phyloP scores from a whole-genome alignment of 2,888 invertebrate genomes.

The Amiota minor region DNA sequence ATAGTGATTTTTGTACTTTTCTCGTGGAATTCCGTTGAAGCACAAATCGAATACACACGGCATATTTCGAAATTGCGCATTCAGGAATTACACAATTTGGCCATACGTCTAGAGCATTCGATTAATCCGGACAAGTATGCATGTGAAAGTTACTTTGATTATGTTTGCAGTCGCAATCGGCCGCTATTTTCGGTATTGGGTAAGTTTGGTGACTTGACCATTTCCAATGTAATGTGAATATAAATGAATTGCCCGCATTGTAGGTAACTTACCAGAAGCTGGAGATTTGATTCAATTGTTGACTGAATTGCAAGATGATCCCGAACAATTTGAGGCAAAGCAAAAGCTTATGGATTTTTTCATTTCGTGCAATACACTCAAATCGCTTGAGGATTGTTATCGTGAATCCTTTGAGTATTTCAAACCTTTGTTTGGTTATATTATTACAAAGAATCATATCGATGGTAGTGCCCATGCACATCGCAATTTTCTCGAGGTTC shows the following conservation, averaged over 20 bases:
- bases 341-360: slow-evolving; percentile 69
- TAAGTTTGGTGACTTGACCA: slow-evolving; percentile 38
- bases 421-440: slow-evolving; percentile 69
- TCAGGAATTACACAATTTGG: slow-evolving; percentile 61
- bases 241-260: background rate
- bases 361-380: slow-evolving; percentile 65
- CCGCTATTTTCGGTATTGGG: slow-evolving; percentile 69
- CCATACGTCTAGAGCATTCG: slow-evolving; percentile 60
- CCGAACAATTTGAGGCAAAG: slow-evolving; percentile 67
- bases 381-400: slow-evolving; percentile 68
- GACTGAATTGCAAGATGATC: slow-evolving; percentile 63
- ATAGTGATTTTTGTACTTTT: slow-evolving; percentile 24
- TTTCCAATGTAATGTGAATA: background rate
- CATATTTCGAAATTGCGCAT: slow-evolving; percentile 65
- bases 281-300: slow-evolving; percentile 62
- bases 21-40: slow-evolving; percentile 21
- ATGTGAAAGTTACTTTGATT: slow-evolving; percentile 68
- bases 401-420: slow-evolving; percentile 69
- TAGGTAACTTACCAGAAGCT: slow-evolving; percentile 63
- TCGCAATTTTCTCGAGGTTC: slow-evolving; percentile 54
- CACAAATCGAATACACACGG: slow-evolving; percentile 59
- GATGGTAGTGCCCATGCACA: slow-evolving; percentile 57
- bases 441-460: slow-evolving; percentile 62
- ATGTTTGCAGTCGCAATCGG: slow-evolving; percentile 68
- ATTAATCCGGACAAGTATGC: slow-evolving; percentile 64